Conservation (phyloP, 1,140 invertebrate species). For the Spodoptera frugiperda region DNA sequence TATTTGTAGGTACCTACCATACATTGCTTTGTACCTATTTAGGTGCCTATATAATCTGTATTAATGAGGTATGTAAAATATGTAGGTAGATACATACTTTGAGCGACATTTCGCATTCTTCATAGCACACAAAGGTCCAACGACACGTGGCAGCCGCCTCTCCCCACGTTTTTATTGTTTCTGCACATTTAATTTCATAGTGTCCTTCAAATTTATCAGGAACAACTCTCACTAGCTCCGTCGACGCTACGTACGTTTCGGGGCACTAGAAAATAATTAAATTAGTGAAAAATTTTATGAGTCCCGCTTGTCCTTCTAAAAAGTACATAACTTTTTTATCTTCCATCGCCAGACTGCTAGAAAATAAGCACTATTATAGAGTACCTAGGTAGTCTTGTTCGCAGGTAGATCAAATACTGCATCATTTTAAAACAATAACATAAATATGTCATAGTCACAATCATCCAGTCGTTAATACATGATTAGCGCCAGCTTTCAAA, state of each 20-base stretch:
- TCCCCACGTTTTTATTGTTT: slow-evolving; percentile 76
- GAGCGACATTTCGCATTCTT: slow-evolving; percentile 70
- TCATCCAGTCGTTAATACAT: too few relatives aligned
- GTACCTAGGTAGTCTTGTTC: too few relatives aligned
- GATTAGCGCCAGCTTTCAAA: too few relatives aligned
- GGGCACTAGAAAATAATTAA: slow-evolving; percentile 57
- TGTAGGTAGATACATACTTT: slow-evolving; percentile 58
- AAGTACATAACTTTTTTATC: too few relatives aligned
- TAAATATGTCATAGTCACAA: too few relatives aligned
- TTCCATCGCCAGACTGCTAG: too few relatives aligned
- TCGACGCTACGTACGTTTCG: slow-evolving; percentile 70
- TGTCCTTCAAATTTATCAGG: slow-evolving; percentile 76
- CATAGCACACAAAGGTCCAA: slow-evolving; percentile 73
- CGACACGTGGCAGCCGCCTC: slow-evolving; percentile 72
- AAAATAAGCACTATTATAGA: too few relatives aligned
- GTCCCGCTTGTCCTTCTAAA: too few relatives aligned
- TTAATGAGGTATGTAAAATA: not conserved
- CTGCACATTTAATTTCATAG: slow-evolving; percentile 73
- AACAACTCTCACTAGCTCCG: slow-evolving; percentile 67
- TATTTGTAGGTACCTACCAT: not conserved
- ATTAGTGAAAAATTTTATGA: too few relatives aligned
- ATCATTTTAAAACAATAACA: too few relatives aligned
- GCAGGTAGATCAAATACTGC: too few relatives aligned
- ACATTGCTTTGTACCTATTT: not conserved
- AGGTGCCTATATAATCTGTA: too few relatives aligned